Base-by-base conservation (phyloP, 2,113 vertebrate genomes). In the Galeopterus variegatus region DNA sequence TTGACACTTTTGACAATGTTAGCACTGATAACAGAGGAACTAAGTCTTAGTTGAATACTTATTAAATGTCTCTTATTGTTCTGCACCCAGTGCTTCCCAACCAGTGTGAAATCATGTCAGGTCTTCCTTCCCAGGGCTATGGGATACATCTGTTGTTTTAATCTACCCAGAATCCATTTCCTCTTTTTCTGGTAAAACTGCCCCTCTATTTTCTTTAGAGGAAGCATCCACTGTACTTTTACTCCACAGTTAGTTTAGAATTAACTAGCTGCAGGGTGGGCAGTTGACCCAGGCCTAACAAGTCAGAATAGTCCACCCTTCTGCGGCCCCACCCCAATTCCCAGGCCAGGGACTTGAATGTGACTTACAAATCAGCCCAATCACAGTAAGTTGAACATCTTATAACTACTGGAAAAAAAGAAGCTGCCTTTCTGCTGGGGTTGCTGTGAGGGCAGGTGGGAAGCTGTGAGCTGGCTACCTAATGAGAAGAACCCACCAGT, bases 1-100 rank as follows among this genome's bases (percentile, higher is more conserved):
- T 80, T 94, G 91, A 90, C 24, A n/a, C 36, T 79, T 87, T 21
- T 92, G 89, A 90, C 58, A 94, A 92, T 5, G 56, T 88, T n/a
- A 60, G 26, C 33, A 19, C 18, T 96, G 41, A 76, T 56, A 54
- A 96, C 81, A 87, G 31, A 70, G 5, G 0, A 81, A 33, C 8
- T 45, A 15, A 52, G 31, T 19, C 19, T 90, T 90, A 64, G 54
- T 36, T 67, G 41, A 82, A 36, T 94, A 83, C 77, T 82, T 26
- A 82, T 69, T 86, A 36, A 90, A 86, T 10, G 1, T 52, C 3
- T 64, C 36, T 62, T 77, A n/a, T 33, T 52, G 10, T 73, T 67
- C 52, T 67, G 58, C 11, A 65, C 3, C 31, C 67, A 75, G 0
- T 45, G 12, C 19, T 93, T 87, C 6, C 41, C 23, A 88, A 54